A percentile compares a stretch with the other conserved stretches of the same genome.
Conservation (phyloP, 2,888 invertebrate species). For the Dasypogon diadema region DNA sequence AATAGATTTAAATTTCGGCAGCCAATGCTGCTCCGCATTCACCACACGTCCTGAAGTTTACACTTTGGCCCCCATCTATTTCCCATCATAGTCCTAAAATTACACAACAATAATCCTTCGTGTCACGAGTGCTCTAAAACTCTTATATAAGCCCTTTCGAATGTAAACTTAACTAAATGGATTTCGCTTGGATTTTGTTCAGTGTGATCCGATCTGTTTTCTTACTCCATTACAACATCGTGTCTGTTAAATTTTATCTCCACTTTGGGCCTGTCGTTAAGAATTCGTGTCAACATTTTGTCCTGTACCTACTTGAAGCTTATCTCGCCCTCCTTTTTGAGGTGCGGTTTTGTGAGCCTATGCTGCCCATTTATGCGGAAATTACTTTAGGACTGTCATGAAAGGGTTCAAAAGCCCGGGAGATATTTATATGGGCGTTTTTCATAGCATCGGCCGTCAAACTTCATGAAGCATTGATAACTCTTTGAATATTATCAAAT, state of each 20-base stretch:
- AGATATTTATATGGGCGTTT: constrained; percentile 13
- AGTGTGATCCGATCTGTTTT: constrained; percentile 29
- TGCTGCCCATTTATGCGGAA: constrained; percentile 32
- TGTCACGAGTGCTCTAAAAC: constrained; percentile 20
- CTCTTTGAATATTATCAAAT: constrained; percentile 47
- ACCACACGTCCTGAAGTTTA: constrained; percentile 1
- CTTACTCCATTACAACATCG: constrained; percentile 39
- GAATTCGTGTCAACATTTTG: constrained; percentile 39
- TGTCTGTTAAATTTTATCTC: constrained; percentile 44
- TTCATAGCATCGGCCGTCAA: constrained; percentile 29
- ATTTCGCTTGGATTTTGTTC: constrained; percentile 37
- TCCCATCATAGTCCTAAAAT: constrained; percentile 26
- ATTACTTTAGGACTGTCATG: neutral
- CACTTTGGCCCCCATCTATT: neutral
- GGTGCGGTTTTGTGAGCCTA: constrained; percentile 20
- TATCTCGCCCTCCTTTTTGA: constrained; percentile 9
- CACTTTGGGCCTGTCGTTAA: constrained; percentile 21
- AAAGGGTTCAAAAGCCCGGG: neutral
- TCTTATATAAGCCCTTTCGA: constrained; percentile 1
- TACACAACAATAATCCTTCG: constrained; percentile 25
- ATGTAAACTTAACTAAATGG: constrained; percentile 46
- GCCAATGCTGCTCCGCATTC: neutral
- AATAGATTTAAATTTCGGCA: constrained; percentile 40
- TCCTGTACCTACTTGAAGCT: constrained; percentile 30
- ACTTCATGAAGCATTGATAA: constrained; percentile 23